Percentiles rank a stretch among this genome's conserved stretches.
Conservation (phyloP, 2,113 vertebrate species). For the Chloroceryle aenea region DNA sequence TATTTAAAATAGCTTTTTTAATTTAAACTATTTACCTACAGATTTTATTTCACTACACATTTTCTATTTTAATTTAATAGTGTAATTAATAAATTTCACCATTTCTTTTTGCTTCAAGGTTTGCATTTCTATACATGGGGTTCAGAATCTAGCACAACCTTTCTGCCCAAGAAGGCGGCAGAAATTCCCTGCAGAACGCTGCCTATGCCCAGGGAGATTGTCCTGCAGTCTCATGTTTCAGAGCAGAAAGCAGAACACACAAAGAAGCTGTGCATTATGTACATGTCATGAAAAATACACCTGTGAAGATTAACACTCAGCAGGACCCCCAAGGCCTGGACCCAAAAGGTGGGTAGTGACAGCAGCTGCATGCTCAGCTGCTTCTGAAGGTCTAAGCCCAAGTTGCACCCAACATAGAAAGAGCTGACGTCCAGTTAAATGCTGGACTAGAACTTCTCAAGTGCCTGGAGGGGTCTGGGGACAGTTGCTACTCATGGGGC, state of each 20-base stretch:
- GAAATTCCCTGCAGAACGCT: not conserved
- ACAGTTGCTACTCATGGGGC: not conserved
- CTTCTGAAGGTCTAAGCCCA: not conserved
- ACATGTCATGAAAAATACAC: not conserved
- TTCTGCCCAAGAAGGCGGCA: not conserved
- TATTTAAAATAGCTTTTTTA: not conserved
- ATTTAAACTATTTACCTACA: not conserved
- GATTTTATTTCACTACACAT: not conserved
- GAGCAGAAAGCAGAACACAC: not conserved
- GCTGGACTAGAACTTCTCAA: not conserved
- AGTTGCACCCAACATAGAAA: not conserved
- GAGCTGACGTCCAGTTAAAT: not conserved
- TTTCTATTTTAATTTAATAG: not conserved
- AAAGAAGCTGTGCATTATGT: not conserved
- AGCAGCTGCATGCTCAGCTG: not conserved
- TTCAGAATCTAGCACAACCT: not conserved
- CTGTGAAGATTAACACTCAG: not conserved
- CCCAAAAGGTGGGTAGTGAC: not conserved
- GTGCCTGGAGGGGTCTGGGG: not conserved
- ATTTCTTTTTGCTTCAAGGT: not conserved
- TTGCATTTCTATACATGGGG: not conserved
- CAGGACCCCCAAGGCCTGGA: not conserved
- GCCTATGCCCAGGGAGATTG: not conserved
- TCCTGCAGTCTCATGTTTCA: not conserved
- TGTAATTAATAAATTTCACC: not conserved